Base-by-base conservation (phyloP, 2,113 vertebrate genomes). In the Pelusios castaneus region DNA sequence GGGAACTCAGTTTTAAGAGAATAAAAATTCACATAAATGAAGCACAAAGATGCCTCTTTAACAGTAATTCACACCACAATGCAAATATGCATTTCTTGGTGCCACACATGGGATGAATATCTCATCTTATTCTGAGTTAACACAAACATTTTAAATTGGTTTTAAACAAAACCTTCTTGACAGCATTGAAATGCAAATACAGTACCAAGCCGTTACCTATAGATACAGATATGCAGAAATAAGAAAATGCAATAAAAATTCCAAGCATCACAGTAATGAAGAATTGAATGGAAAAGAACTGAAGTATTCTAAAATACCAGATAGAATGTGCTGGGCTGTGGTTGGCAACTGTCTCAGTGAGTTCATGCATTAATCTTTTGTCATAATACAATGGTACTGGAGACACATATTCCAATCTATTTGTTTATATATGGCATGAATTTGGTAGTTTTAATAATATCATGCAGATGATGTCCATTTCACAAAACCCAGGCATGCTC, bases 61-160 rank as follows among this genome's bases (percentile, higher is more conserved):
- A 70, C 17, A 22, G n/a, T 38, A 38, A 70, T 70, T 70, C 34
- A 70, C n/a, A 70, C 25, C 22, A 54, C 2, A 73, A 3, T 43
- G 1, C 22, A 8, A 90, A 82, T 2, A n/a, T 38, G 1, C 21
- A 1, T 13, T 78, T 85, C 76, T 2, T 80, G 8, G 85, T 73
- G 38, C 73, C 0, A 38, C 19, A 38, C 17, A 67, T 19, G 0
- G 12, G 78, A 87, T 11, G 5, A 87, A 83, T 43, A 1, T 70
- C 63, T 38, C n/a, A 22, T n/a, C 60, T 67, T 38, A 63, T 45
- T 93, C 55, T n/a, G 8, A 85, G 91, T 70, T 81, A 84, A 89
- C 29, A 51, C 1, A 78, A 89, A 27, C 77, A 88, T 83, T 89
- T 52, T 85, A 2, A 63, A 63, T 47, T 79, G 63, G n/a, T 70